Base-by-base conservation (phyloP, 2,113 vertebrate genomes). In the Scophthalmus maximus region DNA sequence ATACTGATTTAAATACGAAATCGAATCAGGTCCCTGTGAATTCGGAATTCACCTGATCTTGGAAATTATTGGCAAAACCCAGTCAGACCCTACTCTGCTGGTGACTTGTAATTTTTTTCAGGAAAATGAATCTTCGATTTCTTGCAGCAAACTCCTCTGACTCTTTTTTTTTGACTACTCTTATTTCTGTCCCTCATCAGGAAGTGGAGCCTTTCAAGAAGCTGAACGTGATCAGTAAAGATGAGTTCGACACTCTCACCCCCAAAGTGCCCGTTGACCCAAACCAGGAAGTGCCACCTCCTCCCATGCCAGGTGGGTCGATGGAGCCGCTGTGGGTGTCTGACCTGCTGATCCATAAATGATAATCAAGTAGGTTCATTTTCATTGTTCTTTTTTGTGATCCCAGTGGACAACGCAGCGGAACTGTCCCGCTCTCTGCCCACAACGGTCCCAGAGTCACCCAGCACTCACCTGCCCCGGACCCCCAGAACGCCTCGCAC, bases 191-290 rank as follows among this genome's bases (percentile, higher is more conserved):
- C 22, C 34, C 26, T 4, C 88, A 95, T 94, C 94, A 96, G 92
- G 96, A 98, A 78, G 91, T 94, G 63, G 97, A 98, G 82, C 95
- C 93, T 89, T 98, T 97, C 76, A 96, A 94, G 92, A 98, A 97
- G 92, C 84, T 97, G 50, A 96, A 92, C 83, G 77, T 98, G 66
- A 95, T 97, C 88, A 95, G 92, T 88, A 93, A 96, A 90, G 95
- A 97, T 18, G 94, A 96, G 76, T 97, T 96, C 77, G 93, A 96
- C 27, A 94, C 85, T 18, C 90, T 95, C 85, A 77, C 92, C 79
- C 95, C 95, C 36, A 95, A 96, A 85, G 79, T 85, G 58, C 74
- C 92, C 5, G 79, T 93, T 59, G 94, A 95, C 75, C 70, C 87
- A 49, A 93, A 91, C 69, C 92, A 93, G 81, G 94, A 94, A 77